phyloP scores from a whole-genome alignment of 2,113 vertebrate species.

The Poeciliopsis retropinna region DNA sequence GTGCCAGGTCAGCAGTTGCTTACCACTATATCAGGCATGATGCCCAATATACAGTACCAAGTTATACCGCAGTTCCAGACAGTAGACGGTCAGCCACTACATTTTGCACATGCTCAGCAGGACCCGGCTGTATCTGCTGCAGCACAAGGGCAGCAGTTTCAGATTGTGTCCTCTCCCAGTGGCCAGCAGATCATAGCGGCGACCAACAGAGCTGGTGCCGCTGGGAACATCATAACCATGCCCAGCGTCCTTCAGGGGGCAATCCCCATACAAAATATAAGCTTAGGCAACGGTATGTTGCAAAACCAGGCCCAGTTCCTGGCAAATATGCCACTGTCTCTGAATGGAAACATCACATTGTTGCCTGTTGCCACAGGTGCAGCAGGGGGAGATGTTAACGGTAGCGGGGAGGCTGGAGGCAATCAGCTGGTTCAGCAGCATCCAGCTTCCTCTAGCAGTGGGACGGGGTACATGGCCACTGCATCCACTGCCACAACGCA shows the following conservation, averaged over 20 bases:
- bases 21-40: slow-evolving; percentile 86
- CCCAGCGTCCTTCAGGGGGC: slow-evolving; percentile 91
- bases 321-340: slow-evolving; percentile 91
- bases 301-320: slow-evolving; percentile 93
- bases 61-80: slow-evolving; percentile 97
- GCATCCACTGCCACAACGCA: slow-evolving; percentile 85
- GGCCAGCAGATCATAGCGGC: slow-evolving; percentile 91
- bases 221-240: slow-evolving; percentile 91
- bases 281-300: slow-evolving; percentile 85
- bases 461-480: slow-evolving; percentile 66
- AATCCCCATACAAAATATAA: slow-evolving; percentile 92
- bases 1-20: slow-evolving; percentile 92
- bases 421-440: slow-evolving; percentile 71
- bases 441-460: slow-evolving; percentile 56
- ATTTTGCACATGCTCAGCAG: slow-evolving; percentile 88
- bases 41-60: slow-evolving; percentile 97
- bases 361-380: slow-evolving; percentile 87
- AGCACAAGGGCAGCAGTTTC: slow-evolving; percentile 89
- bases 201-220: slow-evolving; percentile 71
- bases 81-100: slow-evolving; percentile 92
- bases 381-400: slow-evolving; percentile 48
- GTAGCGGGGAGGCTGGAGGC: slow-evolving; percentile 54
- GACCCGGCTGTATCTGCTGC: slow-evolving; percentile 80
- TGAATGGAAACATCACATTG: slow-evolving; percentile 95
- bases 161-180: slow-evolving; percentile 86